Evolutionary conservation across 2,797 vertebrate species (phyloP).

Genomic region (Discoglossus pictus): DNA sequence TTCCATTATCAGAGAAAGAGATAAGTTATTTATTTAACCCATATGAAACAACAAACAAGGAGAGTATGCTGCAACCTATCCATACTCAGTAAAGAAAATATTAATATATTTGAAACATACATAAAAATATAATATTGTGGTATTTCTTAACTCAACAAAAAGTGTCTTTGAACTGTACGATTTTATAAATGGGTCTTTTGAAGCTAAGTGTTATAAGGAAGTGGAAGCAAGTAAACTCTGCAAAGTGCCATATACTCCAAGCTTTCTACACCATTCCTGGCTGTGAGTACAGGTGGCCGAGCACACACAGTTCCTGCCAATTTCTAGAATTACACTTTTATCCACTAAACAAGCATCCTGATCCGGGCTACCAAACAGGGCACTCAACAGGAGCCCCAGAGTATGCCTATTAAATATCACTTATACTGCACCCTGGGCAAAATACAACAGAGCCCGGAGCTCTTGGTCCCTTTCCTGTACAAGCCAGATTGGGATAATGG

Average conservation of each 20-base stretch:
- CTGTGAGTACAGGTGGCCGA: slow-evolving; percentile 79
- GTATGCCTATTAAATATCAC: slow-evolving; percentile 73
- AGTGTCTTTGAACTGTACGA: slow-evolving; percentile 59
- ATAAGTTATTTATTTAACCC: no score
- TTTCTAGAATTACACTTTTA: slow-evolving; percentile 92
- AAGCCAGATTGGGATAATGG: slow-evolving; percentile 66
- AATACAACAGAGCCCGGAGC: slow-evolving; percentile 64
- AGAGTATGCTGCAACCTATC: no score
- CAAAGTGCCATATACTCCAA: slow-evolving; percentile 67
- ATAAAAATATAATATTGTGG: no score
- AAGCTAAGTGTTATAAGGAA: slow-evolving; percentile 66
- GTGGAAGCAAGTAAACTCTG: slow-evolving; percentile 62
- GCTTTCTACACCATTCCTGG: slow-evolving; percentile 66
- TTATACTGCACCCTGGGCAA: slow-evolving; percentile 64
- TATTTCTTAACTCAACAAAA: slow-evolving; percentile 54
- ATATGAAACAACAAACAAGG: no score
- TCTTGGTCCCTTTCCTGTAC: slow-evolving; percentile 70
- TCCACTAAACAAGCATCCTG: slow-evolving; percentile 82
- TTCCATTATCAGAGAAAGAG: no score
- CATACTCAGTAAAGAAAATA: no score
- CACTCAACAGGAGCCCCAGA: slow-evolving; percentile 72
- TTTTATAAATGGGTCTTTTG: slow-evolving; percentile 67
- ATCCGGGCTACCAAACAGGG: slow-evolving; percentile 71
- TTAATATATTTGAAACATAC: no score
- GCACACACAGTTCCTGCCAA: slow-evolving; percentile 81